Evolutionary conservation across 2,888 invertebrate species (phyloP), one percentile per base, ranked within the genome.

Genomic region (Anoncus sp.): DNA sequence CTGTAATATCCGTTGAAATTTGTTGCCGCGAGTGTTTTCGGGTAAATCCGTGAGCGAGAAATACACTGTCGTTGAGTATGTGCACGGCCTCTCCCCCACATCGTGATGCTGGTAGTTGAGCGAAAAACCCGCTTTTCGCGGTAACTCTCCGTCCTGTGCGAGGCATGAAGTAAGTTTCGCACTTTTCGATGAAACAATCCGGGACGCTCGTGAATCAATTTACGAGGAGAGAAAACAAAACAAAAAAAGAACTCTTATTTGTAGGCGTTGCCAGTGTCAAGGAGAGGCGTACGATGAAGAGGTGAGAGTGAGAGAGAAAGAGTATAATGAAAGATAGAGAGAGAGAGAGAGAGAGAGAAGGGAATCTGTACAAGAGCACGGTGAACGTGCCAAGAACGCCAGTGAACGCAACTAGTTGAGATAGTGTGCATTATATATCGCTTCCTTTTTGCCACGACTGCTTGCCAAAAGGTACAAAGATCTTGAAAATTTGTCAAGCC

Each of bases 171-270:
- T 76, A 73, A 71, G 71, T 74, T 81, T 79, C 73, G 71, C 49
- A 71, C 63, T 66, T 75, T 69, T 62, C 60, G 55, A 45, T 12
- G 45, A 60, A 67, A 70, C 75, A 70, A 75, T 75, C 70, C 62
- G 55, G 57, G 60, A 62, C 51, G 43, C 40, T 70, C 75, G 75
- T 75, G 75, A 75, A 75, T 75, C 75, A 70, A 75, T 75, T 75
- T 75, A 70, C 70, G 69, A 63, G 47, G 31, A 70, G 75, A 51
- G 62, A 57, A 75, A 70, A 70, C 69, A 63, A 70, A 75, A 70
- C 47, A 75, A 70, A 70, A 62, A 63, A 70, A 75, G 63, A 75
- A 38, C 72, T 35, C 16, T 27, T 35, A 47, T 12, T 24, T 9
- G 63, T 14, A 47, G 27, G 18, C 24, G 43, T 51, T 49, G 38